Base-by-base conservation (phyloP, 2,797 vertebrate species). In the Ctenochaetus hawaiiensis region DNA sequence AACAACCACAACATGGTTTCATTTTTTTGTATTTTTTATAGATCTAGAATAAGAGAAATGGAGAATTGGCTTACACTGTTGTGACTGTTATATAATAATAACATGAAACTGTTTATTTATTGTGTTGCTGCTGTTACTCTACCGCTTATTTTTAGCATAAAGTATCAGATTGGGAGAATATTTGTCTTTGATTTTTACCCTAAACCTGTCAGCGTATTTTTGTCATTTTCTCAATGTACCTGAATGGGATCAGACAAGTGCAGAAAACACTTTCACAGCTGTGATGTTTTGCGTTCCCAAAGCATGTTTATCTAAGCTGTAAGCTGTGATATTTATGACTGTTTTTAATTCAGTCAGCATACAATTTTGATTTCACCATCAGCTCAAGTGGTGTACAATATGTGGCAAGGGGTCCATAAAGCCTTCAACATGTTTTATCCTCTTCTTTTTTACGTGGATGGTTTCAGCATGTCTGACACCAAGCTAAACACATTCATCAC, bases 371-470 rank as follows among this genome's bases (percentile, higher is more conserved):
- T 92, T 92, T 91, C 75, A 69, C 81, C 82, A 71, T 84, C 76
- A 75, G 81, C 82, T 69, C 48, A 66, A 88, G 63, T 67, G 75
- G 66, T 67, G 69, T 62, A 81, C 78, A 70, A 52, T 85, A 43
- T 74, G 81, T 80, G 75, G 67, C 83, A 41, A 76, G 72, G 70
- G 83, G n/a, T 86, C 82, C 75, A 81, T 91, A 82, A 91, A 90
- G 44, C 83, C 75, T 78, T 92, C 87, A 87, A 3, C 83, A 81
- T 87, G 72, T 85, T 93, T 88, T 90, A 86, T 84, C 65, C 67
- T 44, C 80, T 67, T 80, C 72, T 59, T 61, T 80, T 51, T 71
- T 47, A 30, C 20, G 70, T 83, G 68, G 80, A 83, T 23, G 57
- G 75, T 91, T 91, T 89, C 73, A 66, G 67, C 61, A 48, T 72